Conservation (phyloP, 2,797 vertebrate species). For the Petrocephalus sullivani region DNA sequence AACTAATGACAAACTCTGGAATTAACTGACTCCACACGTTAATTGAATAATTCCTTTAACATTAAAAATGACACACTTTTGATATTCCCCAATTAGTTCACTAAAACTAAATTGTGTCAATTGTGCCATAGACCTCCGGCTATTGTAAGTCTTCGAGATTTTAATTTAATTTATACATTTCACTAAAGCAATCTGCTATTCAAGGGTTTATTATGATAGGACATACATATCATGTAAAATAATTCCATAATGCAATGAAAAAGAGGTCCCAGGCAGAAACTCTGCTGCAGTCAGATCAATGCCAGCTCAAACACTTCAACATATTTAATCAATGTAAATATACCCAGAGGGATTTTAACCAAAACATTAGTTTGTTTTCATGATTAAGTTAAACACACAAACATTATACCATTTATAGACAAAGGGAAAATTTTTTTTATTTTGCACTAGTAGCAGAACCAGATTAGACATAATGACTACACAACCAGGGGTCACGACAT, state of each 20-base stretch:
- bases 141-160: background rate
- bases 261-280: background rate
- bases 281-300: background rate
- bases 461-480: background rate
- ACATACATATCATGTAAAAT: background rate
- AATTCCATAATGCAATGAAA: background rate
- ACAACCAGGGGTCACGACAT: background rate
- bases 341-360: background rate
- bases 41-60: background rate
- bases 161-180: background rate
- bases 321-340: slow-evolving; percentile 2
- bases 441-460: background rate
- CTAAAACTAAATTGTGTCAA: background rate
- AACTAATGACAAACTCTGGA: background rate
- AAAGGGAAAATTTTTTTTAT: background rate
- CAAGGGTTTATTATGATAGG: background rate
- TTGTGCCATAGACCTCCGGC: background rate
- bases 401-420: background rate
- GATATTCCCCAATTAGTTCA: background rate
- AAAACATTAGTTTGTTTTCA: background rate
- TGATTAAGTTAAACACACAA: background rate
- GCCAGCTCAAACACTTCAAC: background rate
- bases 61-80: background rate
- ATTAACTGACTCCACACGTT: background rate
- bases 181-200: background rate